Percentiles rank a stretch among this genome's conserved stretches.
Conservation (phyloP, 2,797 vertebrate genomes). For the Argya squamiceps region DNA sequence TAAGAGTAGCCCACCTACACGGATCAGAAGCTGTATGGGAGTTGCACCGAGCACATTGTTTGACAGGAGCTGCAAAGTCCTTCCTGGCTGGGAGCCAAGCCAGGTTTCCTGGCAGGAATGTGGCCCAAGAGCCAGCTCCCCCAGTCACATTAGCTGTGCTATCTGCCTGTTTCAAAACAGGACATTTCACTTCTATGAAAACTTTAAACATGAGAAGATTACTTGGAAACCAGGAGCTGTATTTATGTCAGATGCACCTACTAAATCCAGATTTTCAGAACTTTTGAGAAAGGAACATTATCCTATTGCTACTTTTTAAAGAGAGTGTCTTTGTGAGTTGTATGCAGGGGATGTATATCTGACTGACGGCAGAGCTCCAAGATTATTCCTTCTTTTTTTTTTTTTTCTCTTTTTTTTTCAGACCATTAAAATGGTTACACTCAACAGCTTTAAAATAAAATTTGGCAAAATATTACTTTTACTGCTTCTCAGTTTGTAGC, state of each 20-base stretch:
- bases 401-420: background rate
- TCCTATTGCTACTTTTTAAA: background rate
- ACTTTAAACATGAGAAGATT: background rate
- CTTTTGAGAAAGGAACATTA: conserved; percentile 3
- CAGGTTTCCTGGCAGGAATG: conserved; percentile 33
- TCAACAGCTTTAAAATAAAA: conserved; percentile 57
- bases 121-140: background rate
- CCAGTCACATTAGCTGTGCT: background rate
- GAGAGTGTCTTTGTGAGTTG: background rate
- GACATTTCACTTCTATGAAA: background rate
- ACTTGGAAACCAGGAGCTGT: background rate
- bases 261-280: conserved; percentile 34
- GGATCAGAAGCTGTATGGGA: background rate
- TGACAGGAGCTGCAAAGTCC: conserved; percentile 10
- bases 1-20: conserved; percentile 37
- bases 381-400: background rate
- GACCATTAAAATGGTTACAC: conserved; percentile 13
- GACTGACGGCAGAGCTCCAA: background rate
- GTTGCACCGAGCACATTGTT: background rate
- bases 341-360: background rate
- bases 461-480: conserved; percentile 47
- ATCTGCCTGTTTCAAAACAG: background rate
- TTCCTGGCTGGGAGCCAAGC: background rate
- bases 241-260: conserved; percentile 29
- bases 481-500: conserved; percentile 61